Conservation (phyloP, 35 echinoderm and acorn worm genomes). For the Strongylocentrotus purpuratus region DNA sequence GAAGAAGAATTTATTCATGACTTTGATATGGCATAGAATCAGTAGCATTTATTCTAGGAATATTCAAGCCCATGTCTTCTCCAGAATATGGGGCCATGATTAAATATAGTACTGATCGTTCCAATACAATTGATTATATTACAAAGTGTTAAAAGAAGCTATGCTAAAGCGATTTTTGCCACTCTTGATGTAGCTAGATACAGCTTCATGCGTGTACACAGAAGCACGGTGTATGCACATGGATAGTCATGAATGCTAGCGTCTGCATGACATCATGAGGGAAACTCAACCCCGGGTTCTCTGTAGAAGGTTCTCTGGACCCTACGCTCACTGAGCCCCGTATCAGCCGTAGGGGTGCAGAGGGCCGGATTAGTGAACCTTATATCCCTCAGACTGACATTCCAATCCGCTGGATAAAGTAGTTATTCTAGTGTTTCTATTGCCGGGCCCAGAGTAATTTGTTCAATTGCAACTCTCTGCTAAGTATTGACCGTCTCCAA, state of each 20-base stretch:
- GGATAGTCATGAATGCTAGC: background rate
- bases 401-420: conserved; percentile 43
- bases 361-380: conserved; percentile 35
- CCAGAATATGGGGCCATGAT: too few relatives aligned
- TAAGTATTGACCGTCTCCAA: conserved; percentile 8
- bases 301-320: background rate
- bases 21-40: too few relatives aligned
- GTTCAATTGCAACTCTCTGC: background rate
- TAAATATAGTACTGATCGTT: background rate
- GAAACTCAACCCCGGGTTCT: background rate
- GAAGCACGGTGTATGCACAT: background rate
- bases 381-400: conserved; percentile 29
- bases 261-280: background rate
- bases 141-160: background rate
- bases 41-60: too few relatives aligned
- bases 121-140: background rate
- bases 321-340: background rate
- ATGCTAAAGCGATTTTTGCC: background rate
- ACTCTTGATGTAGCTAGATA: background rate
- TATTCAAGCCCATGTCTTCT: too few relatives aligned
- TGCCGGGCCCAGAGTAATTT: conserved; percentile 39
- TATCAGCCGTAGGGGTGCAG: background rate
- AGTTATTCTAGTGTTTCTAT: conserved; percentile 54
- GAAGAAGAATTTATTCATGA: too few relatives aligned
- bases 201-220: background rate